Evolutionary conservation across 2,113 vertebrate species (phyloP).

Genomic region (Alouatta palliata): DNA sequence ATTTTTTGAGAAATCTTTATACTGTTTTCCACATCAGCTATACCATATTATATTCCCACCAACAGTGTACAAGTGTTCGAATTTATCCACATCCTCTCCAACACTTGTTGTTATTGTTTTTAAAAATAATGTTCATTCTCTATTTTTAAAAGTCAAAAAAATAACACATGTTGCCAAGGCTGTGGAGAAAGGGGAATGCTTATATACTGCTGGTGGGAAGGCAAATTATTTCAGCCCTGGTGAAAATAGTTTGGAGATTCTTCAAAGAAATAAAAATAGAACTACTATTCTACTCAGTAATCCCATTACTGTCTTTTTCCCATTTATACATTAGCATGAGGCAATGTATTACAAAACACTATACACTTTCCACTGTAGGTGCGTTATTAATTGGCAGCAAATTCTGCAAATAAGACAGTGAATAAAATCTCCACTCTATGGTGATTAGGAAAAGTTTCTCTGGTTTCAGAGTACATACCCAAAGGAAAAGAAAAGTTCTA

Average conservation of each 20-base stretch:
- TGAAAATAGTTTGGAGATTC: too few relatives aligned
- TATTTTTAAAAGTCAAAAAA: too few relatives aligned
- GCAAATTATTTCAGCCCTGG: too few relatives aligned
- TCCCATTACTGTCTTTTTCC: constrained; percentile 81
- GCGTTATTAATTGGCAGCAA: constrained; percentile 94
- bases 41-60: not conserved
- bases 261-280: too few relatives aligned
- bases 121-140: not conserved
- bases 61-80: not conserved
- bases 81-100: not conserved
- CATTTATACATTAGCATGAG: constrained; percentile 97
- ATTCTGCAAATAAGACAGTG: constrained; percentile 93
- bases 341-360: constrained; percentile 97
- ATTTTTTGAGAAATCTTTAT: not conserved
- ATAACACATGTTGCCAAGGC: too few relatives aligned
- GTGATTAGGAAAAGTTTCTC: constrained; percentile 93
- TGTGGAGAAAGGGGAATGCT: too few relatives aligned
- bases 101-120: not conserved
- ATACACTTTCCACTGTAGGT: constrained; percentile 96
- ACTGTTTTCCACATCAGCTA: not conserved
- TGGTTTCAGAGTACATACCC: constrained; percentile 79
- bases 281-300: too few relatives aligned
- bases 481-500: too few relatives aligned
- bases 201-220: too few relatives aligned
- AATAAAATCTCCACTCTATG: constrained; percentile 92